These are phyloP conservation scores for Leuctra nigra DNA, from an alignment of 2,888 invertebrate genomes.

Conservation along the genomic window DNA sequence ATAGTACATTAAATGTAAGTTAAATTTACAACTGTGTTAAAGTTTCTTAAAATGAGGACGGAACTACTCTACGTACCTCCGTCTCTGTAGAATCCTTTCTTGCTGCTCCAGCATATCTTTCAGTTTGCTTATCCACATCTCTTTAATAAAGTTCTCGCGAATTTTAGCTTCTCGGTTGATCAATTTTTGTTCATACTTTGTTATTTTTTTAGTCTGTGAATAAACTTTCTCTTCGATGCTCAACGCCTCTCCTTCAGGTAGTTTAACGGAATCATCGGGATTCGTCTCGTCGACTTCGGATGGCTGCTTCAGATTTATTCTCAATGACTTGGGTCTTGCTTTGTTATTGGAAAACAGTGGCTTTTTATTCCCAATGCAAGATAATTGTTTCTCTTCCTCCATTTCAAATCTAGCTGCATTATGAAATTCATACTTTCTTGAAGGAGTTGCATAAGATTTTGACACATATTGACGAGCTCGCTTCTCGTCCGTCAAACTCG, in stretches of 20 bases:
- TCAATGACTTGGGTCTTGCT: not conserved
- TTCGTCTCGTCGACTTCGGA: not conserved
- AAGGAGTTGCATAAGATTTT: constrained; percentile 12
- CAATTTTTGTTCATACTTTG: not conserved
- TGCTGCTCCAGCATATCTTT: constrained; percentile 48
- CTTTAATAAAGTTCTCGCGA: constrained; percentile 15
- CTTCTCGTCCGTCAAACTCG: no score
- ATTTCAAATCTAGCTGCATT: no score
- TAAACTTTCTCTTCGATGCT: not conserved
- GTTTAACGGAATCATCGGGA: not conserved
- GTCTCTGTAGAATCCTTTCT: constrained; percentile 52
- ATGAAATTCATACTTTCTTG: no score
- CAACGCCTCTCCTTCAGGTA: constrained; percentile 2
- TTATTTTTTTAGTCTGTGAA: not conserved
- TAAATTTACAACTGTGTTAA: constrained; percentile 5
- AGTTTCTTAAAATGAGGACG: not conserved
- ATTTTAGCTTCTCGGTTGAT: constrained; percentile 20
- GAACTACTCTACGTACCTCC: constrained; percentile 48
- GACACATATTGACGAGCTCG: constrained; percentile 12
- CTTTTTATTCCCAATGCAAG: constrained; percentile 8
- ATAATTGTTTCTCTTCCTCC: no score
- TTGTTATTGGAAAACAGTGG: constrained; percentile 2
- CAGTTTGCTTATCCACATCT: constrained; percentile 47
- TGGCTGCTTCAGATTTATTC: not conserved
- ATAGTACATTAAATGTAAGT: not conserved